Evolutionary conservation across 1,140 invertebrate genomes (phyloP).

Genomic region (Manduca sexta): DNA sequence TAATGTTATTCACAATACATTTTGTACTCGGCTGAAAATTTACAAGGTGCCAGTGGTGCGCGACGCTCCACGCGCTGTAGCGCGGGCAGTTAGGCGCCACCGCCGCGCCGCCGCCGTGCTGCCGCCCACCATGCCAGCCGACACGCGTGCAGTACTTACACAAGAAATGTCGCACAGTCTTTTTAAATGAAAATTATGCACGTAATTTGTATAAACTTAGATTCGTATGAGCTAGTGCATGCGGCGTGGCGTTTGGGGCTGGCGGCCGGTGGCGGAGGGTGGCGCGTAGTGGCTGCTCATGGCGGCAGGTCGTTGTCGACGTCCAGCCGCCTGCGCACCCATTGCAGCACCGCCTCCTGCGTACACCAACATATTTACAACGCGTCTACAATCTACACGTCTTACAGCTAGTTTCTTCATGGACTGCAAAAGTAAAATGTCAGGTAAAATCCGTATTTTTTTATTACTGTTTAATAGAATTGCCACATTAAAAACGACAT

Average conservation of each 20-base stretch:
- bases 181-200: neutral
- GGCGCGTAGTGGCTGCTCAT: constrained; percentile 4
- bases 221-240: neutral
- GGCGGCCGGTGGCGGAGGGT: neutral
- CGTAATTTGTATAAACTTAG: neutral
- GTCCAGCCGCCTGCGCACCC: constrained; percentile 48
- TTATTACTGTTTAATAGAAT: neutral
- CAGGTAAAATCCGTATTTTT: neutral
- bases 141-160: too few species aligned
- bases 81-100: too few species aligned
- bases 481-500: neutral
- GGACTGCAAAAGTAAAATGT: neutral
- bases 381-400: neutral
- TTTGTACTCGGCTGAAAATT: neutral
- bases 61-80: too few species aligned
- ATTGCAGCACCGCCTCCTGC: constrained; percentile 48
- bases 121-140: too few species aligned
- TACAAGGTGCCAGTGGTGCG: neutral
- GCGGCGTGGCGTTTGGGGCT: neutral
- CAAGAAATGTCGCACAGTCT: too few species aligned
- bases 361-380: neutral
- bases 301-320: constrained; percentile 43
- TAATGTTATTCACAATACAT: too few species aligned
- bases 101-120: too few species aligned
- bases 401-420: too few species aligned